Conservation (phyloP, 2,888 invertebrate species). For the Fragum sueziense region DNA sequence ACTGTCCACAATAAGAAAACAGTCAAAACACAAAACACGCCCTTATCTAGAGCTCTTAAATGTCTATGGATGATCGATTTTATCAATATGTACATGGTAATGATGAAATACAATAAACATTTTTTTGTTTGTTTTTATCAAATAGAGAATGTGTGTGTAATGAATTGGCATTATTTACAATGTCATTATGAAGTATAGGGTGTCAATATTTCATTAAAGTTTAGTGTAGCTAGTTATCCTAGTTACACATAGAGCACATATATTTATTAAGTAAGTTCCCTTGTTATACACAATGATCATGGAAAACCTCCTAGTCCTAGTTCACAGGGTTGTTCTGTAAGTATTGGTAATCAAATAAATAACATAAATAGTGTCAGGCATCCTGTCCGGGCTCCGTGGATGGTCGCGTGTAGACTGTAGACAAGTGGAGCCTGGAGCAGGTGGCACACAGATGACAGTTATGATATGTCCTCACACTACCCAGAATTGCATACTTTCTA, state of each 20-base stretch:
- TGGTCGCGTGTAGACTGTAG: not conserved
- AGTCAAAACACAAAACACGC: too few species aligned
- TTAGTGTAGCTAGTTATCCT: not conserved
- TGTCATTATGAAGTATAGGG: slow-evolving; percentile 25
- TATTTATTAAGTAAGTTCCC: slow-evolving; percentile 35
- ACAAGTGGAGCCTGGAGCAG: slow-evolving; percentile 13
- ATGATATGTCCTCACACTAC: slow-evolving; percentile 60
- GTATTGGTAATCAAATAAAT: slow-evolving; percentile 50
- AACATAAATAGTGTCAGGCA: slow-evolving; percentile 41
- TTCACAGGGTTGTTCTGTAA: slow-evolving; percentile 14
- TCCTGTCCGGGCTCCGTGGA: slow-evolving; percentile 35
- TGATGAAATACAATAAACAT: slow-evolving; percentile 2
- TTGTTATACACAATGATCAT: slow-evolving; percentile 55
- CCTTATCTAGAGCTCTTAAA: not conserved
- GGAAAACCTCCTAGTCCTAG: slow-evolving; percentile 62
- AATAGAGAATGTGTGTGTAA: slow-evolving; percentile 23
- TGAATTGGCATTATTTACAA: slow-evolving; percentile 50
- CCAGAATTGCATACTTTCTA: slow-evolving; percentile 78
- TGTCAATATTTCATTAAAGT: slow-evolving; percentile 3
- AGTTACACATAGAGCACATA: slow-evolving; percentile 36
- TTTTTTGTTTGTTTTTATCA: slow-evolving; percentile 9
- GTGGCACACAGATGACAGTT: slow-evolving; percentile 38
- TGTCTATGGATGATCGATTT: slow-evolving; percentile 8
- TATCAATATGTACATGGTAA: slow-evolving; percentile 15
- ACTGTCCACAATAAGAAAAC: too few species aligned